Conservation (phyloP, 2,888 invertebrate species). For the Hyposoter dolosus region DNA sequence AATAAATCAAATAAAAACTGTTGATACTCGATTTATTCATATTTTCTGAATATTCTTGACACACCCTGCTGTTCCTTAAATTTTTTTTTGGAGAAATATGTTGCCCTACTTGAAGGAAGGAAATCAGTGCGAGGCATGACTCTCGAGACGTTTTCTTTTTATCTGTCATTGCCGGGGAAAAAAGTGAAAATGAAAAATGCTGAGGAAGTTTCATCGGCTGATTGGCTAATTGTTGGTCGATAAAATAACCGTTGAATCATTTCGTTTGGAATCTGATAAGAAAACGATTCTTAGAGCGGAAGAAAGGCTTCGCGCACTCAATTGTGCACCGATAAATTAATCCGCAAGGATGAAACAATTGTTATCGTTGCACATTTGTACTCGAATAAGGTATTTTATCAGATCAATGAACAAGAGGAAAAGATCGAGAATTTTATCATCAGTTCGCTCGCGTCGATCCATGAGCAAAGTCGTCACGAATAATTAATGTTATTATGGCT, state of each 20-base stretch:
- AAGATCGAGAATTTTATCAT: conserved; percentile 12
- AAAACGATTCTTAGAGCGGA: conserved; percentile 3
- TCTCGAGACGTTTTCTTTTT: neutral
- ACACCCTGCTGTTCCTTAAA: neutral
- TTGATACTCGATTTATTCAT: conserved; percentile 73
- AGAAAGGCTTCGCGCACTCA: conserved; percentile 4
- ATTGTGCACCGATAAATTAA: conserved; percentile 8
- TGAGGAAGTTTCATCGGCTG: neutral
- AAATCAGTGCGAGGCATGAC: neutral
- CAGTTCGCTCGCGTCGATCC: neutral
- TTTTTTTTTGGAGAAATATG: neutral
- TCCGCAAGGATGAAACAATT: neutral
- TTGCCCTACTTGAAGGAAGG: neutral
- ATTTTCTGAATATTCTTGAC: neutral
- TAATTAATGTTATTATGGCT: conserved; percentile 25
- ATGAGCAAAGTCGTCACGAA: neutral
- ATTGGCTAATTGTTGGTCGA: conserved; percentile 6
- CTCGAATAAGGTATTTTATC: conserved; percentile 16
- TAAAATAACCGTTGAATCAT: conserved; percentile 20
- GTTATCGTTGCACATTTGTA: conserved; percentile 5
- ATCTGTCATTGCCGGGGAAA: conserved; percentile 7
- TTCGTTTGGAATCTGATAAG: conserved; percentile 11
- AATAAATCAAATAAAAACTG: conserved; percentile 79
- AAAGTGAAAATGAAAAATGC: neutral
- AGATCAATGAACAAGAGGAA: neutral